Conservation (phyloP, 2,113 vertebrate species). For the Synodontis membranacea region DNA sequence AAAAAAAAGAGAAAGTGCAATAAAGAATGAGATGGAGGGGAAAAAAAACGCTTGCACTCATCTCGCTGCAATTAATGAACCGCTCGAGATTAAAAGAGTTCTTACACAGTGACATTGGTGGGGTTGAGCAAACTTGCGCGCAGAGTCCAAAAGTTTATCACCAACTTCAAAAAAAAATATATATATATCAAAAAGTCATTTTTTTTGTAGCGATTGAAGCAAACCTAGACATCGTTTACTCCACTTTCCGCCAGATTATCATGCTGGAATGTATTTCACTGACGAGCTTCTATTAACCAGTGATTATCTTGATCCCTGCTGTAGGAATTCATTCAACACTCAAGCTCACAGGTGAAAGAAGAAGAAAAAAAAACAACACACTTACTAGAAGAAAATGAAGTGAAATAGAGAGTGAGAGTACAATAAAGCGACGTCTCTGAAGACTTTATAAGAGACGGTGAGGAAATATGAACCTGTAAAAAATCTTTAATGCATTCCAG, state of each 20-base stretch:
- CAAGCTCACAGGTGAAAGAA: neutral
- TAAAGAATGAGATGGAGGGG: conserved; percentile 29
- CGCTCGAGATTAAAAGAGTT: conserved; percentile 32
- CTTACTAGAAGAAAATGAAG: conserved; percentile 13
- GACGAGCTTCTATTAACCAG: neutral
- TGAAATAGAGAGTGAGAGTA: neutral
- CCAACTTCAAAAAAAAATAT: too few relatives aligned
- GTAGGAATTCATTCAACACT: neutral
- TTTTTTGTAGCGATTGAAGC: neutral
- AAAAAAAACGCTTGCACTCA: conserved; percentile 19
- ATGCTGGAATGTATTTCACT: neutral
- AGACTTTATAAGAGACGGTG: conserved; percentile 10
- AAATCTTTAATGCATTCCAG: neutral
- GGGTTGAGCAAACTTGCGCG: neutral
- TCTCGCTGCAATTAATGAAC: conserved; percentile 39
- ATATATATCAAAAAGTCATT: too few relatives aligned
- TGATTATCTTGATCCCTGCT: neutral
- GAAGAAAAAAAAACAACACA: too few relatives aligned
- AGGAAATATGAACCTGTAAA: neutral
- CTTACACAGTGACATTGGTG: neutral
- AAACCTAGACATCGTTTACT: neutral
- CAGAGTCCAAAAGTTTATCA: neutral
- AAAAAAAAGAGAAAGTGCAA: conserved; percentile 22
- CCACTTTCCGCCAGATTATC: neutral
- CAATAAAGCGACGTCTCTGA: neutral